These are phyloP conservation scores for Capreolus pygargus DNA, from an alignment of 2,113 vertebrate species.

Conservation along the genomic window DNA sequence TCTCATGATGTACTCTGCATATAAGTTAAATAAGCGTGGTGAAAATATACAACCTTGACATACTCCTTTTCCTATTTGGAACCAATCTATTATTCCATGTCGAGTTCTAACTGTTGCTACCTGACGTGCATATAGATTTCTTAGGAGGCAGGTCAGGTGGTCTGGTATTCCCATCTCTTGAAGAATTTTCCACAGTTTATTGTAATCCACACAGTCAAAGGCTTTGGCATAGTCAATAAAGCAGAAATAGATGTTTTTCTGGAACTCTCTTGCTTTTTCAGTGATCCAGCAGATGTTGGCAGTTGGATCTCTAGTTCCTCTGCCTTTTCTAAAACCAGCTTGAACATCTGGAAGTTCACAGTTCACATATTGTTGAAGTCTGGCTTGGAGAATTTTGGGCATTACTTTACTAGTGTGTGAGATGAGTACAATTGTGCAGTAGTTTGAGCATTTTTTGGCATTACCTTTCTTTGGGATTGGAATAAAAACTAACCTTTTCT, in stretches of 20 bases:
- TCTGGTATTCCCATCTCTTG: background rate
- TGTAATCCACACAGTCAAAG: background rate
- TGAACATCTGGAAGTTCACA: background rate
- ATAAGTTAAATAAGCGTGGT: background rate
- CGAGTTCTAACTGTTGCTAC: background rate
- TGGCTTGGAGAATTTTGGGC: background rate
- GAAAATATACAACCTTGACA: background rate
- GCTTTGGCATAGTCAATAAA: background rate
- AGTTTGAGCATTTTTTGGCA: background rate
- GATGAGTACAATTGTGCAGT: background rate
- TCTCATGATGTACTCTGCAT: background rate
- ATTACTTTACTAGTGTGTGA: background rate
- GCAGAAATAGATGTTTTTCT: background rate
- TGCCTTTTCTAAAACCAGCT: background rate
- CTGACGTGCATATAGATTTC: background rate
- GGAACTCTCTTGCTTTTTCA: background rate
- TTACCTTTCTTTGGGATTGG: background rate
- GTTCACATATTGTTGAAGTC: background rate
- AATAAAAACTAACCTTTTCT: background rate
- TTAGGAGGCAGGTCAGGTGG: background rate
- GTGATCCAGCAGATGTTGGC: accelerated
- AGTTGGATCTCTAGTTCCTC: background rate
- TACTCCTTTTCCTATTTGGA: background rate
- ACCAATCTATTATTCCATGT: background rate
- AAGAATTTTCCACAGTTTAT: background rate